phyloP scores from a whole-genome alignment of 2,888 invertebrate species.

The Clanis bilineata region DNA sequence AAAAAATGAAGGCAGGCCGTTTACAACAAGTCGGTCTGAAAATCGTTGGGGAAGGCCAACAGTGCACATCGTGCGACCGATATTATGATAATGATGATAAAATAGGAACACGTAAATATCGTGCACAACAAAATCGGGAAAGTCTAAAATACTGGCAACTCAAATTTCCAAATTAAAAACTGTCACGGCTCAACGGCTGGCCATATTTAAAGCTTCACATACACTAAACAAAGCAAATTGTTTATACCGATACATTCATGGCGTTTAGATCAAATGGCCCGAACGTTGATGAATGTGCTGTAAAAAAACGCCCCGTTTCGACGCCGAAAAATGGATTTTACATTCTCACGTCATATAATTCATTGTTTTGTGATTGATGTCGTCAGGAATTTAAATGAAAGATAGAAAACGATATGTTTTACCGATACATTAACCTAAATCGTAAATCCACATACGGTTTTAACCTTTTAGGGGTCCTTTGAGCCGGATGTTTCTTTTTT shows the following conservation, averaged over 20 bases:
- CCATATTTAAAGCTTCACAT: background rate
- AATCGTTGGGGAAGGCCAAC: too few species aligned
- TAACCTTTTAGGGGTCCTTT: background rate
- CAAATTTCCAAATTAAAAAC: background rate
- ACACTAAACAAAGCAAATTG: constrained; percentile 14
- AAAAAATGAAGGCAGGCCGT: too few species aligned
- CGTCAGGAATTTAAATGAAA: constrained; percentile 30
- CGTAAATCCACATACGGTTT: constrained; percentile 9
- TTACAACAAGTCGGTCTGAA: too few species aligned
- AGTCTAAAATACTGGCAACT: background rate
- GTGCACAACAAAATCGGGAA: background rate
- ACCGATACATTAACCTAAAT: constrained; percentile 8
- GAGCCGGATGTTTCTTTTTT: background rate
- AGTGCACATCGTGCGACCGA: too few species aligned
- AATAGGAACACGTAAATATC: too few species aligned
- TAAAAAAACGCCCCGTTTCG: constrained; percentile 54
- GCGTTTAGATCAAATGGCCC: constrained; percentile 64
- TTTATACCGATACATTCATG: constrained; percentile 10
- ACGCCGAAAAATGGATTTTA: constrained; percentile 44
- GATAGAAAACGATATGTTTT: constrained; percentile 7
- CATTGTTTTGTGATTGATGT: constrained; percentile 33
- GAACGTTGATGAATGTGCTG: constrained; percentile 63
- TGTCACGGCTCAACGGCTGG: background rate
- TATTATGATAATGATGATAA: too few species aligned
- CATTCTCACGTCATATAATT: constrained; percentile 34